These are phyloP conservation scores for Saccopteryx leptura DNA, from an alignment of 2,113 vertebrate genomes.

Conservation along the genomic window DNA sequence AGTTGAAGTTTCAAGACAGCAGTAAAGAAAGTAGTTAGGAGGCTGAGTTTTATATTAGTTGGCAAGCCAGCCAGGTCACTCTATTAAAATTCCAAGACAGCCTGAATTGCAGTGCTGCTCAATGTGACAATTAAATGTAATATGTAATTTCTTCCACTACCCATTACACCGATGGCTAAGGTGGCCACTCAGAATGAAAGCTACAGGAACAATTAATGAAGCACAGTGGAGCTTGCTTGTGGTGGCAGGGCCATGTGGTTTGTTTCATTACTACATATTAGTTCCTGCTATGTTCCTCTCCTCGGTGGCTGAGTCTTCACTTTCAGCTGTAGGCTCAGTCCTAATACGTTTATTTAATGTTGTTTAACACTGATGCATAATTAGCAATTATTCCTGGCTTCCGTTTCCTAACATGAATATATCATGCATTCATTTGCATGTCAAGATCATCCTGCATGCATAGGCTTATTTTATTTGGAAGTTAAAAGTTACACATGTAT, in stretches of 20 bases:
- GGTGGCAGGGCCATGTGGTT: not conserved
- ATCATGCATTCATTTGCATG: slow-evolving; percentile 68
- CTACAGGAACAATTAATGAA: not conserved
- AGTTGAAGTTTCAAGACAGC: not conserved
- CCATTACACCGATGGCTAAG: slow-evolving; percentile 14
- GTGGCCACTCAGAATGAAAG: slow-evolving; percentile 24
- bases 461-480: slow-evolving; percentile 69
- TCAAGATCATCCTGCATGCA: slow-evolving; percentile 28
- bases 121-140: slow-evolving; percentile 57
- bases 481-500: slow-evolving; percentile 46
- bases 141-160: slow-evolving; percentile 70
- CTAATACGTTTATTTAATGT: slow-evolving; percentile 31
- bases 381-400: slow-evolving; percentile 64
- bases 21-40: slow-evolving; percentile 67
- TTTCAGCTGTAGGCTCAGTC: not conserved
- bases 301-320: not conserved
- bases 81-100: slow-evolving; percentile 71
- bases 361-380: slow-evolving; percentile 74
- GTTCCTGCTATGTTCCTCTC: slow-evolving; percentile 54
- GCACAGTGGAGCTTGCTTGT: not conserved
- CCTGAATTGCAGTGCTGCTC: not conserved
- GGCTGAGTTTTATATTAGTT: slow-evolving; percentile 52
- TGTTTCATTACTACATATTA: slow-evolving; percentile 62
- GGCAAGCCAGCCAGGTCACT: slow-evolving; percentile 30
- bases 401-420: slow-evolving; percentile 68